Percentiles rank a stretch among this genome's conserved stretches.
Evolutionary conservation across 2,797 vertebrate species (phyloP).

Genomic region (Glyptemys insculpta): DNA sequence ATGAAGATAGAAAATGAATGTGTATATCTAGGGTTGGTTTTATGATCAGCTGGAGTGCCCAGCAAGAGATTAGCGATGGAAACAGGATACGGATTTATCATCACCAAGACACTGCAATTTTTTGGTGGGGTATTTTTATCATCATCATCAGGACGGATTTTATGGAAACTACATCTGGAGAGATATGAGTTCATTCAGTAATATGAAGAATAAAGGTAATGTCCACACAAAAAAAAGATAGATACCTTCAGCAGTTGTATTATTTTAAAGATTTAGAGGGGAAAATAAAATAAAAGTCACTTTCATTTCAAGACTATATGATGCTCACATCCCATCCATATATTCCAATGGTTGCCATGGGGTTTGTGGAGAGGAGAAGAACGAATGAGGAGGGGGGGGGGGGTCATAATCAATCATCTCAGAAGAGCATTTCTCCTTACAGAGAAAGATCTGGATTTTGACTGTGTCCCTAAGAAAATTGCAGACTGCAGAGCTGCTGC

Average conservation of each 20-base stretch:
- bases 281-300: conserved; percentile 72
- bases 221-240: conserved; percentile 47
- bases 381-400: conserved; percentile 25
- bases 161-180: conserved; percentile 32
- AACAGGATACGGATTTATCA: conserved; percentile 39
- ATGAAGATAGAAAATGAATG: conserved; percentile 63
- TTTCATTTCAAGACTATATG: conserved; percentile 73
- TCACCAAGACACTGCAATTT: conserved; percentile 22
- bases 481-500: conserved; percentile 79
- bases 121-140: conserved; percentile 40
- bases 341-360: conserved; percentile 78
- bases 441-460: conserved; percentile 82
- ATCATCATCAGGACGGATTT: conserved; percentile 17
- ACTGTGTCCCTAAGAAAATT: conserved; percentile 81
- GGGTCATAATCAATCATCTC: conserved; percentile 74
- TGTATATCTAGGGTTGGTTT: conserved; percentile 44
- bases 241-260: conserved; percentile 57
- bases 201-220: conserved; percentile 60
- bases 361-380: conserved; percentile 65
- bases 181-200: conserved; percentile 28
- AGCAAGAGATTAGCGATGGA: conserved; percentile 34
- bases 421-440: conserved; percentile 77
- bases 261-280: conserved; percentile 1
- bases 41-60: conserved; percentile 45
- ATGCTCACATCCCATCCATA: conserved; percentile 49